Evolutionary conservation across 2,113 vertebrate species (phyloP), one percentile per base, ranked within the genome.

Genomic region (Marmota monax): DNA sequence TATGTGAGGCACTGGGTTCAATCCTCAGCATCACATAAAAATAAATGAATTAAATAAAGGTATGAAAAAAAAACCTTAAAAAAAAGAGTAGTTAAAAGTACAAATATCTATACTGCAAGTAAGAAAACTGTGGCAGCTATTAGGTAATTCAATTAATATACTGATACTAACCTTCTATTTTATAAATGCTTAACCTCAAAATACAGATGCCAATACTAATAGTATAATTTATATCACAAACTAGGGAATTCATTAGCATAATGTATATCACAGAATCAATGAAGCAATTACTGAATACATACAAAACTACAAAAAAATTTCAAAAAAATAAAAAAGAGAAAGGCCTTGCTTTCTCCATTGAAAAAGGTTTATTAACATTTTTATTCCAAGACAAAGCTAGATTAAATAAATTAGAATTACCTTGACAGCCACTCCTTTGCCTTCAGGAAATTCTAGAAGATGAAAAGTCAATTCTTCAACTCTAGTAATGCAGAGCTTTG

Each of bases 401-500:
- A 85, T 76, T 80, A 77, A 77, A 69, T 37, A 12, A 72, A 93
- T 58, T 18, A 76, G 58, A 90, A 90, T 97, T 97, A 99, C 99
- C 99, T 99, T 99, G 90, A 99, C 98, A 80, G 99, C 99, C 95
- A 99, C 98, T 82, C 99, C 99, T 98, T 99, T 99, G 79, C 99
- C 99, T 93, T 99, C 99, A 85, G 99, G 99, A 98, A 99, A 99
- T 98, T 99, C 99, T 96, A 99, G 98, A 87, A 99, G 99, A 97
- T 99, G 99, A 94, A 99, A 99, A 95, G 99, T 99, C 96, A 99
- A 98, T 97, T 99, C 99, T 98, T 99, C 99, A 96, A 99, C 99
- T 61, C 99, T 99, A 98, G 98, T 99, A 98, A 99, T 99, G 98
- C 99, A 99, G 88, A 99, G 97, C 96, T 98, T 99, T 58, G 98